Conservation (phyloP, 2,888 invertebrate species). For the Physocephala rufipes region DNA sequence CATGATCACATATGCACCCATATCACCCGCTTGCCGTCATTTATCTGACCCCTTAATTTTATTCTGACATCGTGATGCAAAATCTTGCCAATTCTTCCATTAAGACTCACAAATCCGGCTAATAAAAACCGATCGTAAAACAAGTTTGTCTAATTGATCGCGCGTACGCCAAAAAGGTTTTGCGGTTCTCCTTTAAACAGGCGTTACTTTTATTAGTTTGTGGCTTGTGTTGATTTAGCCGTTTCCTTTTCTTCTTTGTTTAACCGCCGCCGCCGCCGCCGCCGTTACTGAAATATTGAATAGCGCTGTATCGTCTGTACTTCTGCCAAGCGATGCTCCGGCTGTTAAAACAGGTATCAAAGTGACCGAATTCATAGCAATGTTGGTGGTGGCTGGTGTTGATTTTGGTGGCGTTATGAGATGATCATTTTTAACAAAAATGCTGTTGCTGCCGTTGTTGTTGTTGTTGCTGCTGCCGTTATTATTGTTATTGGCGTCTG, state of each 20-base stretch:
- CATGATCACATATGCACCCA: conserved; percentile 22
- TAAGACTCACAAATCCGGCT: conserved; percentile 41
- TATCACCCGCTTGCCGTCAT: not conserved
- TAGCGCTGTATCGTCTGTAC: too few species aligned
- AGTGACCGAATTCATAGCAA: conserved; percentile 42
- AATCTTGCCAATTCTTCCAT: conserved; percentile 27
- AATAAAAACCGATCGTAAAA: conserved; percentile 64
- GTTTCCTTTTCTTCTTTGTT: not conserved
- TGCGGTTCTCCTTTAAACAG: conserved; percentile 45
- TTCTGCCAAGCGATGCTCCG: too few species aligned
- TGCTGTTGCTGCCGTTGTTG: conserved; percentile 9
- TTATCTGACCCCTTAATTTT: too few species aligned
- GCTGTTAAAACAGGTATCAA: conserved; percentile 22
- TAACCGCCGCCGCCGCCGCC: not conserved
- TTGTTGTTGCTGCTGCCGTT: not conserved
- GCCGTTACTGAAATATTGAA: not conserved
- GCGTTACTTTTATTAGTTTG: conserved; percentile 50
- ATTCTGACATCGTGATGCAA: not conserved
- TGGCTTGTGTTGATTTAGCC: not conserved
- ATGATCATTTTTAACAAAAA: conserved; percentile 13
- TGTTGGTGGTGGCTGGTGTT: conserved; percentile 46
- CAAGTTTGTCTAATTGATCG: conserved; percentile 65
- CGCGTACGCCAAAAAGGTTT: conserved; percentile 60
- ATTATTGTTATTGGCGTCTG: not conserved
- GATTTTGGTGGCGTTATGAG: conserved; percentile 53